Evolutionary conservation across 2,888 invertebrate species (phyloP).

Genomic region (Trachelus stipa): DNA sequence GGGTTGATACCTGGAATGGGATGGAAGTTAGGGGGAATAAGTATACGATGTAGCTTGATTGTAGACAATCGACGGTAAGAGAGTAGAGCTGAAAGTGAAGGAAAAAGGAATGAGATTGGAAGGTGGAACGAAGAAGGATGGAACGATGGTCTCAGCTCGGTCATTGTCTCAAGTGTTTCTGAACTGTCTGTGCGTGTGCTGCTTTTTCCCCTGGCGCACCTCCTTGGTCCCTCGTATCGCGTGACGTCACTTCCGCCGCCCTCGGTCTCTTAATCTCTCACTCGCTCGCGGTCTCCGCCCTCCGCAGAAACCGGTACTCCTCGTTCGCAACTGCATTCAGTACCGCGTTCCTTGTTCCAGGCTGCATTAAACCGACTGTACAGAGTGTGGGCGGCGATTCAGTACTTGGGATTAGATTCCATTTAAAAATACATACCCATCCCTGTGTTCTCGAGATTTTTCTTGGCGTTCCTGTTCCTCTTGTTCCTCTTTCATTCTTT

Average conservation of each 20-base stretch:
- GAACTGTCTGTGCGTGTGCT: background rate
- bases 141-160: slow-evolving; percentile 2
- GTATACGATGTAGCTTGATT: background rate
- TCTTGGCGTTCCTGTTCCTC: background rate
- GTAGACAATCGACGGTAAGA: background rate
- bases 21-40: background rate
- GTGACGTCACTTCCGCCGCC: slow-evolving; percentile 54
- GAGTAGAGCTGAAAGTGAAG: background rate
- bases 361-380: background rate
- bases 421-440: slow-evolving; percentile 22
- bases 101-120: background rate
- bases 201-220: slow-evolving; percentile 4
- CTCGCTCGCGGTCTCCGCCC: slow-evolving; percentile 13
- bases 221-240: background rate
- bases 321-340: slow-evolving; percentile 10
- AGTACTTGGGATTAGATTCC: slow-evolving; percentile 39
- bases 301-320: slow-evolving; percentile 27
- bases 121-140: background rate
- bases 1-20: background rate
- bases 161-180: slow-evolving; percentile 26
- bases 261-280: slow-evolving; percentile 27
- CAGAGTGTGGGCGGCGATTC: slow-evolving; percentile 38
- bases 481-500: background rate
- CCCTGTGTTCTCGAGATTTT: background rate
- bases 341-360: background rate